A percentile compares a stretch with the other conserved stretches of the same genome.
Evolutionary conservation across 2,113 vertebrate species (phyloP).

Genomic region (Chlorodrepanis virens): DNA sequence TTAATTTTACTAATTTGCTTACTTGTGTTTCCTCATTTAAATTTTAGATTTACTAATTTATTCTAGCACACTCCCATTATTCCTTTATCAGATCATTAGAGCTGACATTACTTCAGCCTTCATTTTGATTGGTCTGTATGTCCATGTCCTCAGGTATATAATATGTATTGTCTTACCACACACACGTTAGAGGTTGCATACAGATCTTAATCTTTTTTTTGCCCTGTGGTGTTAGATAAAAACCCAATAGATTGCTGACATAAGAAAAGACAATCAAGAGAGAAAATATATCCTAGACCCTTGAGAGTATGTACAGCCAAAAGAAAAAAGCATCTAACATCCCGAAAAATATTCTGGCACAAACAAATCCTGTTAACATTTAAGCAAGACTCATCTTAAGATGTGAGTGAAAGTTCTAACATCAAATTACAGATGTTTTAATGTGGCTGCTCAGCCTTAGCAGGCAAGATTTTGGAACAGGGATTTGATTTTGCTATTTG

Average conservation of each 20-base stretch:
- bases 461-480: neutral
- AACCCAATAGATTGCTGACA: neutral
- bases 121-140: neutral
- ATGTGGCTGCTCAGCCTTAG: neutral
- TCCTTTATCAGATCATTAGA: neutral
- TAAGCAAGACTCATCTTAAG: neutral
- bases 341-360: no score
- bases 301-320: no score
- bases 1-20: neutral
- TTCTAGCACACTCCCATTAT: neutral
- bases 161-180: neutral
- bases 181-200: neutral
- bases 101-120: neutral
- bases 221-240: neutral
- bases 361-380: no score
- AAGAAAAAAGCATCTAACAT: no score
- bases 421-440: neutral
- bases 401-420: rapidly evolving
- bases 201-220: neutral
- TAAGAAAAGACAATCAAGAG: no score
- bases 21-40: neutral
- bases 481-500: neutral
- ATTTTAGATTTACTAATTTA: neutral
- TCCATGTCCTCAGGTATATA: neutral
- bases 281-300: no score